Percentiles rank a stretch among this genome's conserved stretches.
Conservation (phyloP, 2,797 vertebrate species). For the Leuciscus waleckii region DNA sequence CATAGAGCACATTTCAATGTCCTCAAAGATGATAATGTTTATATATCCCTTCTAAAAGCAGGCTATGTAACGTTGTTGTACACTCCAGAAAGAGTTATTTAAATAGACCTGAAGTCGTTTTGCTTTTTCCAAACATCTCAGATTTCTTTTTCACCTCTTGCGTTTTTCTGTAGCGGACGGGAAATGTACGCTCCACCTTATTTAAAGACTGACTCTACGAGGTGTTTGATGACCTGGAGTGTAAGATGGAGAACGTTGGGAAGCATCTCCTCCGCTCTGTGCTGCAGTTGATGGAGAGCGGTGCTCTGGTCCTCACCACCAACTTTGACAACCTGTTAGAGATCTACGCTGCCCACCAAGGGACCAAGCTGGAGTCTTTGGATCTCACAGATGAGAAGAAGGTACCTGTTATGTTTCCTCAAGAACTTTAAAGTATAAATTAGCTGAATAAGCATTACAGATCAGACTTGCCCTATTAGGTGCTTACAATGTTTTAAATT, state of each 20-base stretch:
- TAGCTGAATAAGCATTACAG: not conserved
- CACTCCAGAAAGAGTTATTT: not conserved
- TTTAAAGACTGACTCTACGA: conserved; percentile 98
- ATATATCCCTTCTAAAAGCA: not conserved
- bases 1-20: not conserved
- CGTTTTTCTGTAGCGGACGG: conserved; percentile 83
- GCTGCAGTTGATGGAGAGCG: conserved; percentile 93
- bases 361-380: conserved; percentile 91
- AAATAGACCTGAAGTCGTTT: not conserved
- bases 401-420: conserved; percentile 64
- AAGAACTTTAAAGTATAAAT: not conserved
- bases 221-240: conserved; percentile 94
- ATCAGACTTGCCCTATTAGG: not conserved
- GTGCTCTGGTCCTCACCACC: conserved; percentile 92
- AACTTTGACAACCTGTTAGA: conserved; percentile 97
- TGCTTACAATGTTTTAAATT: not conserved
- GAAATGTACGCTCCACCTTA: conserved; percentile 93
- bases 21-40: not conserved
- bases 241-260: conserved; percentile 94
- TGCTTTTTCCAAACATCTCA: not conserved
- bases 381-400: conserved; percentile 97
- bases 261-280: conserved; percentile 93
- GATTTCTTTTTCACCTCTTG: conserved; percentile 3
- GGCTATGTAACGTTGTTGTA: not conserved
- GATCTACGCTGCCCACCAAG: conserved; percentile 92